phyloP scores from a whole-genome alignment of 2,888 invertebrate species.

The Belgica antarctica region DNA sequence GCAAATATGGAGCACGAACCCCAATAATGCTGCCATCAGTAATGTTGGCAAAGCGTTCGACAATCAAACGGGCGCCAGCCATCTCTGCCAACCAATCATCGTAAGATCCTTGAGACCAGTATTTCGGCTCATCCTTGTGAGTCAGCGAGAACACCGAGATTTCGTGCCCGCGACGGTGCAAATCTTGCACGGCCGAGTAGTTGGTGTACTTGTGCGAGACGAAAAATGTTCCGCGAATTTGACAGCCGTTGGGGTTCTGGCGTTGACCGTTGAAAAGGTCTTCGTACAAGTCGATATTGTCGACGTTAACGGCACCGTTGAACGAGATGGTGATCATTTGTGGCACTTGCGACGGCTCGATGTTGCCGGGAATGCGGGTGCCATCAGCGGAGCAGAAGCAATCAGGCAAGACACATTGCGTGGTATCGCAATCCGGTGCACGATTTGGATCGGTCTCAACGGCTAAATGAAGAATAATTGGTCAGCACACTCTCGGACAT shows the following conservation, averaged over 20 bases:
- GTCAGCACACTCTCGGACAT: slow-evolving; percentile 13
- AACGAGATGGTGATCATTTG: slow-evolving; percentile 93
- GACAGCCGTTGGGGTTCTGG: slow-evolving; percentile 85
- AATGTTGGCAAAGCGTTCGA: slow-evolving; percentile 87
- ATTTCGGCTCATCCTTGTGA: slow-evolving; percentile 87
- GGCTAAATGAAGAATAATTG: slow-evolving; percentile 59
- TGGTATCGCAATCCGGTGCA: slow-evolving; percentile 86
- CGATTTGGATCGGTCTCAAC: slow-evolving; percentile 88
- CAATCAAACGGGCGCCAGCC: slow-evolving; percentile 84
- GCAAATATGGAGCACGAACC: slow-evolving; percentile 80
- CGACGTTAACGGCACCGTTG: slow-evolving; percentile 88
- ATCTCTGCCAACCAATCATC: slow-evolving; percentile 93
- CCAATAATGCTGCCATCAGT: slow-evolving; percentile 89
- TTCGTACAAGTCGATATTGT: slow-evolving; percentile 88
- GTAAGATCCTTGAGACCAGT: slow-evolving; percentile 83
- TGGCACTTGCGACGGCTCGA: slow-evolving; percentile 81
- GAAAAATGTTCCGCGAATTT: slow-evolving; percentile 86
- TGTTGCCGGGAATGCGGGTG: slow-evolving; percentile 79
- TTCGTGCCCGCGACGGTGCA: slow-evolving; percentile 87
- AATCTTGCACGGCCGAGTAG: slow-evolving; percentile 84
- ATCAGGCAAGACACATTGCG: slow-evolving; percentile 83
- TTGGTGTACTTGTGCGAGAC: slow-evolving; percentile 90
- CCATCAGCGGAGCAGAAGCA: slow-evolving; percentile 93
- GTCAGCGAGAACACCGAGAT: slow-evolving; percentile 89
- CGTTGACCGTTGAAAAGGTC: slow-evolving; percentile 83